Percentiles rank a stretch among this genome's conserved stretches.
phyloP scores from a whole-genome alignment of 2,797 vertebrate genomes.

The Hyperoplus immaculatus region DNA sequence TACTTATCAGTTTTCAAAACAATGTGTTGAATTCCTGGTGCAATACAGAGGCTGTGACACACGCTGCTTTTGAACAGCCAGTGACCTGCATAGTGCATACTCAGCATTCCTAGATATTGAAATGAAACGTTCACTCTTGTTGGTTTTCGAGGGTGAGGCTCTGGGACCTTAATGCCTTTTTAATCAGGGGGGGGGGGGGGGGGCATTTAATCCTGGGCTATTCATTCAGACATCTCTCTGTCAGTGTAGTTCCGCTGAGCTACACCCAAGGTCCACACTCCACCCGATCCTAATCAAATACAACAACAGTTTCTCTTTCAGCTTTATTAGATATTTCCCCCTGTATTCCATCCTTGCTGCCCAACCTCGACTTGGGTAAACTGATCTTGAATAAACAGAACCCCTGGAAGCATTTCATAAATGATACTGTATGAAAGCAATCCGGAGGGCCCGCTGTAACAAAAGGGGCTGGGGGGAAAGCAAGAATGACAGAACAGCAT shows the following conservation, averaged over 20 bases:
- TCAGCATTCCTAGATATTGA: conserved; percentile 59
- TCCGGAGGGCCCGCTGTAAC: conserved; percentile 53
- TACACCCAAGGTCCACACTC: conserved; percentile 65
- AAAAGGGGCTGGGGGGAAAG: conserved; percentile 56
- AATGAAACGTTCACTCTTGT: conserved; percentile 65
- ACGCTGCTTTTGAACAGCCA: conserved; percentile 48
- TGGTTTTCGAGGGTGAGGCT: conserved; percentile 58
- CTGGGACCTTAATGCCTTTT: conserved; percentile 63
- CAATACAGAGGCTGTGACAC: conserved; percentile 30
- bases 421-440: conserved; percentile 63
- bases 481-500: conserved; percentile 53
- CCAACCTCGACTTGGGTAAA: conserved; percentile 55
- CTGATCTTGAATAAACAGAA: conserved; percentile 70
- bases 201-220: conserved; percentile 62
- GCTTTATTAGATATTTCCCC: conserved; percentile 76
- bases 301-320: conserved; percentile 59
- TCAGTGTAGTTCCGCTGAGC: conserved; percentile 52
- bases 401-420: conserved; percentile 58
- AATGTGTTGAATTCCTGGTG: conserved; percentile 38
- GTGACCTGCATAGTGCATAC: conserved; percentile 53
- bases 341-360: conserved; percentile 33
- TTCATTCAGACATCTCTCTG: conserved; percentile 59
- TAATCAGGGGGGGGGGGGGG: conserved; percentile 57
- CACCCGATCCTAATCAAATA: conserved; percentile 70
- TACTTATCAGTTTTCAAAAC: conserved; percentile 30